Base-by-base conservation (phyloP, 2,888 invertebrate genomes). In the Trachelus tabidus region DNA sequence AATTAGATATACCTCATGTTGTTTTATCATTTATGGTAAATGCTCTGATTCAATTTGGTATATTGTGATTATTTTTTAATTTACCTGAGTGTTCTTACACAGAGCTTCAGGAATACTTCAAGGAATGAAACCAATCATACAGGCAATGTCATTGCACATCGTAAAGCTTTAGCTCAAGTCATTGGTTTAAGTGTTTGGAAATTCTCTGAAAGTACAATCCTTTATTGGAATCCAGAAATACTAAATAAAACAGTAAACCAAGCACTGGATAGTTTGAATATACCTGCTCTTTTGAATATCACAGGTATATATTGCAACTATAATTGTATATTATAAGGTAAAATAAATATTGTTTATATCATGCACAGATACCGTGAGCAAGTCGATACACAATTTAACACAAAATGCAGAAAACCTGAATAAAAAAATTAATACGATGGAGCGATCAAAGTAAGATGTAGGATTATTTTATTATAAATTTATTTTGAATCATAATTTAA, bases 211-310 rank as follows among this genome's bases (percentile, higher is more conserved):
- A 89, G 87, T 79, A 85, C 86, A 76, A 77, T 89, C 74, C 81
- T 91, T 30, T 84, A 84, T 77, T 92, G 92, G 88, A 84, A 92
- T 79, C 87, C 90, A 30, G 84, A 81, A 40, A 85, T 88, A 76
- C 85, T 90, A 15, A 84, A 87, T 73, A 80, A 87, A 12, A 84
- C 85, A 9, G 77, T 89, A 78, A 83, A 77, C 34, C 81, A 80
- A 71, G 81, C 85, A 30, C 79, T 91, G 35, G 77, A 82, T 56
- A 83, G 85, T 30, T 79, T 91, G 31, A 75, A 83, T 68, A 75
- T 75, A 68, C 74, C 80, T 11, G 68, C 81, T 34, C 79, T 86
- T 34, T 56, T 68, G 34, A 77, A 80, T 23, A 69, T 76, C 6
- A 86, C 84, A 86, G 87, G 90, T 90, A 83, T 75, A 80, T 68